Evolutionary conservation across 2,113 vertebrate genomes (phyloP), one percentile per base, ranked within the genome.

Genomic region (Cisticola juncidis): DNA sequence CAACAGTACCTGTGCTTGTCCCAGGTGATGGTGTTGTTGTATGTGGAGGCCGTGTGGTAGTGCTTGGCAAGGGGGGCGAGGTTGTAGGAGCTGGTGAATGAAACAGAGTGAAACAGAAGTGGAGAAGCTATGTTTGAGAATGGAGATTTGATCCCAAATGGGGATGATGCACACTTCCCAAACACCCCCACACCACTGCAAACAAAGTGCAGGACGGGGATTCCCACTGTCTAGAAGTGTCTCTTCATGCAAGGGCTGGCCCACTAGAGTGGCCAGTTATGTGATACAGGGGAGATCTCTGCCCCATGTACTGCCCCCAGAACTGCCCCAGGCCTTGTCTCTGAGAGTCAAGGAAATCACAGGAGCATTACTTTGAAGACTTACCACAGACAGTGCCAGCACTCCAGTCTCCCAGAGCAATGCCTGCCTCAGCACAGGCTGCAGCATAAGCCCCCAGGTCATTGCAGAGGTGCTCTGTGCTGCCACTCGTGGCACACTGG

Each of bases 341-440:
- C 11, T 12, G 35, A 66, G 19, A 56, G 15, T 31, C 7, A 15
- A 35, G 11, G 14, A 56, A 42, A 31, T 35, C 40, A 23, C 15
- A 40, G 35, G 35, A 60, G n/a, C 21, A 38, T 38, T 38, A 38
- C 38, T 38, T 38, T 38, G 16, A 36, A 72, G 60, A 95, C 98
- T 40, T 98, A 99, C 99, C 86, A 68, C 99, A 99, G 62, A 96
- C 81, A 11, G 98, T 97, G 50, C 96, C 94, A 89, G 98, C 98
- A 83, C 97, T 98, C 98, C 98, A 99, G 38, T 85, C 79, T 16
- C 97, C 95, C 29, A 98, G 18, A 25, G 40, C 28, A 47, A 98
- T 35, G 4, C 98, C 98, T 14, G 95, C 97, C 73, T 95, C 91
- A 17, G 90, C 65, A 92, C 99, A 99, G 54, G 98, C 96, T 44